Conservation (phyloP, 2,113 vertebrate species). For the Tangachromis dhanisi region DNA sequence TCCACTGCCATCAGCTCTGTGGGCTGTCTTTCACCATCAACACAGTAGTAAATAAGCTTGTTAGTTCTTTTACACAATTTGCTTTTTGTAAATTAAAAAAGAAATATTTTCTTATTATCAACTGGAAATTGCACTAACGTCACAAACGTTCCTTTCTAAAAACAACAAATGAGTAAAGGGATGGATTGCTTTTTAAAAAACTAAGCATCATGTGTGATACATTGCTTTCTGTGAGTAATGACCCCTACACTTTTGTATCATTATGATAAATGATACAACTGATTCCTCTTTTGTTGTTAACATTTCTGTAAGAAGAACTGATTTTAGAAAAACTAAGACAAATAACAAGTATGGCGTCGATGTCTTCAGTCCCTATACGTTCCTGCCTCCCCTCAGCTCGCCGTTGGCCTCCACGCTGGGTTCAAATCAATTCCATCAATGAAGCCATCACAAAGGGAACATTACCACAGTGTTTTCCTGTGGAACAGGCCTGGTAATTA, state of each 20-base stretch:
- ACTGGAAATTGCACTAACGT: not conserved
- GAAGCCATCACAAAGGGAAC: slow-evolving; percentile 48
- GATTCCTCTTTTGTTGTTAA: not conserved
- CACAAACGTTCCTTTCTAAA: fast-evolving
- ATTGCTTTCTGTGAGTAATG: not conserved
- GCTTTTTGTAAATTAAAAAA: not conserved
- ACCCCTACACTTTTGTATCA: not conserved
- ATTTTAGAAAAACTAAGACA: not conserved
- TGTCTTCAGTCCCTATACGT: not conserved
- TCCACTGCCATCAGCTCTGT: not conserved
- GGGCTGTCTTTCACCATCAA: not conserved
- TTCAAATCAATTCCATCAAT: slow-evolving; percentile 63
- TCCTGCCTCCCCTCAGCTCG: not conserved
- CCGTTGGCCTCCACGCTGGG: slow-evolving; percentile 23
- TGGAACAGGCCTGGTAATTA: slow-evolving; percentile 63
- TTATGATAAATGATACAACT: not conserved
- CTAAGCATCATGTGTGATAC: not conserved
- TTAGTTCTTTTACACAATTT: fast-evolving
- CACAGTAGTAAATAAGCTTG: not conserved
- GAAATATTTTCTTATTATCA: not conserved
- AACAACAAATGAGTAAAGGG: not conserved
- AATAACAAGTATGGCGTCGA: not conserved
- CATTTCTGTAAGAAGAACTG: not conserved
- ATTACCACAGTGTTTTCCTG: slow-evolving; percentile 53
- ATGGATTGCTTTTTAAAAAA: not conserved